phyloP scores from a whole-genome alignment of 2,797 vertebrate species.

The Poeciliopsis presidionis region DNA sequence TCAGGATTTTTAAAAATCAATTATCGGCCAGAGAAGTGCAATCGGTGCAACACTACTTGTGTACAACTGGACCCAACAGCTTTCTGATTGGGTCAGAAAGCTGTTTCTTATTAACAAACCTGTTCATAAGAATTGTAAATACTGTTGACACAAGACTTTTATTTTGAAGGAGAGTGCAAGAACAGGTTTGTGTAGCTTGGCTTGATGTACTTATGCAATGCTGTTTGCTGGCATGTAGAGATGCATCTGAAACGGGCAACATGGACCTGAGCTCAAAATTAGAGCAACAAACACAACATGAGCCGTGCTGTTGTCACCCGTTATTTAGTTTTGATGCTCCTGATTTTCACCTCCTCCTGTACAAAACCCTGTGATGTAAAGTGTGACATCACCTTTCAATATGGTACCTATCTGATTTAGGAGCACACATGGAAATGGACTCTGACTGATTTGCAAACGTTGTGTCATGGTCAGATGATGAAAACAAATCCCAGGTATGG shows the following conservation, averaged over 20 bases:
- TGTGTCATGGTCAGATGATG: neutral
- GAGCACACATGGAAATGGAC: neutral
- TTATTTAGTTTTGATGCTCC: neutral
- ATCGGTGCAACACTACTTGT: neutral
- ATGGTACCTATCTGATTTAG: neutral
- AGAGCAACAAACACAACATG: neutral
- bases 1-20: neutral
- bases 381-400: neutral
- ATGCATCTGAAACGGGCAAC: neutral
- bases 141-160: neutral
- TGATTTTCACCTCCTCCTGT: neutral
- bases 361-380: neutral
- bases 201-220: neutral
- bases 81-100: neutral
- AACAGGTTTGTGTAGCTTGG: neutral
- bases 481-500: neutral
- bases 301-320: neutral
- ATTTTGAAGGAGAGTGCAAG: neutral
- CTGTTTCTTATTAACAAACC: too few species aligned
- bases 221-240: neutral
- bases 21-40: neutral
- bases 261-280: neutral
- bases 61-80: neutral
- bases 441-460: neutral
- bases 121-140: neutral